A percentile compares a stretch with the other conserved stretches of the same genome.
phyloP scores from a whole-genome alignment of 2,888 invertebrate species.

The Scaptomyza cyrtandrae region DNA sequence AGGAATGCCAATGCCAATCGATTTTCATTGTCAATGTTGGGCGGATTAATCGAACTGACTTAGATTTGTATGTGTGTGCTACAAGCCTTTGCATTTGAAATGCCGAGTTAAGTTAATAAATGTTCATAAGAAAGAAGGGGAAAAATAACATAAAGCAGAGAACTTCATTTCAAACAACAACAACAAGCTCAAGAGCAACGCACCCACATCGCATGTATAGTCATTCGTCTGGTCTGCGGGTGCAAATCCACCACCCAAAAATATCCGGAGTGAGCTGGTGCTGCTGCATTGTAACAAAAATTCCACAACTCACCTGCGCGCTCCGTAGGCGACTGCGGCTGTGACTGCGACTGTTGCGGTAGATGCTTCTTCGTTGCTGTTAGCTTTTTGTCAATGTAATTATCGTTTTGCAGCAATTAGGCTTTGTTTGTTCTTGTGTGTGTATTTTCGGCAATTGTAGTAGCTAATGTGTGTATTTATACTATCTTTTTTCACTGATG shows the following conservation, averaged over 20 bases:
- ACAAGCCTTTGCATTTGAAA: conserved; percentile 29
- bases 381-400: conserved; percentile 48
- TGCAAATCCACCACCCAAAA: conserved; percentile 64
- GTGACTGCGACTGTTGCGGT: conserved; percentile 18
- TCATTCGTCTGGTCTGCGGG: conserved; percentile 55
- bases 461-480: conserved; percentile 50
- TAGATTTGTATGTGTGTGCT: not conserved
- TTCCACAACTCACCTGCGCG: conserved; percentile 72
- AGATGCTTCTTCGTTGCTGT: conserved; percentile 11
- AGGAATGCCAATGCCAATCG: conserved; percentile 67
- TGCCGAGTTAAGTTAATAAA: conserved; percentile 25
- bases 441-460: conserved; percentile 52
- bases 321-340: conserved; percentile 35
- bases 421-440: conserved; percentile 26
- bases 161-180: conserved; percentile 39
- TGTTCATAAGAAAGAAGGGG: conserved; percentile 13
- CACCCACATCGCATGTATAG: conserved; percentile 49
- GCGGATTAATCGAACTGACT: conserved; percentile 61
- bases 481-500: conserved; percentile 42
- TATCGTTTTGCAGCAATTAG: conserved; percentile 47
- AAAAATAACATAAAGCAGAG: conserved; percentile 3
- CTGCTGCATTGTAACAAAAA: conserved; percentile 61
- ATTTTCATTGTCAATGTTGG: conserved; percentile 62
- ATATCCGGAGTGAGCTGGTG: conserved; percentile 39
- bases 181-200: conserved; percentile 23